These are phyloP conservation scores for Halesus radiatus DNA, from an alignment of 1,140 invertebrate species.

Conservation along the genomic window DNA sequence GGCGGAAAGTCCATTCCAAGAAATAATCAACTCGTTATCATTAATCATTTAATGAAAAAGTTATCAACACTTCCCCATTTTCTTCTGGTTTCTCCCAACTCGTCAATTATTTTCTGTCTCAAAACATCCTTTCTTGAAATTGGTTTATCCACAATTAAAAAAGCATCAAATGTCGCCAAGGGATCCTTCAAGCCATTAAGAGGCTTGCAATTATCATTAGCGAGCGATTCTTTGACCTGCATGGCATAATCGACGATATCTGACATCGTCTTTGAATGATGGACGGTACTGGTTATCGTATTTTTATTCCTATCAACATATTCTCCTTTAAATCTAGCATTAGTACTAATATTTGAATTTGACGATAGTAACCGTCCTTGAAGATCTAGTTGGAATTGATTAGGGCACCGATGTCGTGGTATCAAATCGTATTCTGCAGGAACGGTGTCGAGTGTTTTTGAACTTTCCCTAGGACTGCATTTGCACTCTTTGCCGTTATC, in stretches of 20 bases:
- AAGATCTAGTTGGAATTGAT: slow-evolving; percentile 33
- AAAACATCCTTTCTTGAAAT: background rate
- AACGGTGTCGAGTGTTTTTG: background rate
- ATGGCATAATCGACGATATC: slow-evolving; percentile 53
- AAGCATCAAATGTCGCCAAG: slow-evolving; percentile 17
- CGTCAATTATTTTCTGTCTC: slow-evolving; percentile 18
- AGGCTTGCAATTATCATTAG: background rate
- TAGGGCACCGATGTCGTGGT: slow-evolving; percentile 51
- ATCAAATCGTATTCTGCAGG: slow-evolving; percentile 50
- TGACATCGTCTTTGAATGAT: slow-evolving; percentile 53
- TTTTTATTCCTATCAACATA: slow-evolving; percentile 19
- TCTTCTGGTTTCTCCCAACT: slow-evolving; percentile 6
- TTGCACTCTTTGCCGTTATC: slow-evolving; percentile 19
- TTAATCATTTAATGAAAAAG: slow-evolving; percentile 33
- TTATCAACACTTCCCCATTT: slow-evolving; percentile 56
- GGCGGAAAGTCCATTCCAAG: too few species aligned
- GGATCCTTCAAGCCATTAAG: slow-evolving; percentile 14
- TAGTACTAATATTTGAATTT: slow-evolving; percentile 16
- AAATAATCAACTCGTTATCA: background rate
- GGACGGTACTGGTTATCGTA: slow-evolving; percentile 11
- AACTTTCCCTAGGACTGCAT: slow-evolving; percentile 4
- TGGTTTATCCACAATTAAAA: slow-evolving; percentile 32
- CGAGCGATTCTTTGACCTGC: slow-evolving; percentile 15
- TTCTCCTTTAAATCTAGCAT: slow-evolving; percentile 4
- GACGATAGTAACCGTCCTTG: slow-evolving; percentile 2